Percentiles rank a stretch among this genome's conserved stretches.
These are phyloP conservation scores for Atlantisia rogersi DNA, from an alignment of 2,113 vertebrate species.

Conservation along the genomic window DNA sequence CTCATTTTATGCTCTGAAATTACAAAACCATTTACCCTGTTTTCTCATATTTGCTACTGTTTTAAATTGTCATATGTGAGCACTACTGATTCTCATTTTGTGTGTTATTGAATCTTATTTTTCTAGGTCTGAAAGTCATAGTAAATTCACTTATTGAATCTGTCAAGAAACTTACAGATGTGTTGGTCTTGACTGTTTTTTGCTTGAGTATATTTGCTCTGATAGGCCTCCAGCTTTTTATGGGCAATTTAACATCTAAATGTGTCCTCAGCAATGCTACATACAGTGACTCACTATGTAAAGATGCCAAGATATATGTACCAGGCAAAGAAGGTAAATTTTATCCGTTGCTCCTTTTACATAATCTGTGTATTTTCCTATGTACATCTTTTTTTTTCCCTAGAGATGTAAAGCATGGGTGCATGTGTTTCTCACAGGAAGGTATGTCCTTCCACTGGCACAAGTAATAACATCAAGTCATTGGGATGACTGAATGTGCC, in stretches of 20 bases:
- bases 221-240: constrained; percentile 95
- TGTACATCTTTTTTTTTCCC: background rate
- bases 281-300: background rate
- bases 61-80: background rate
- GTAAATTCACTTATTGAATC: constrained; percentile 93
- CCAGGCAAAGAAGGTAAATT: background rate
- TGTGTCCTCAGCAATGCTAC: constrained; percentile 70
- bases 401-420: background rate
- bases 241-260: constrained; percentile 90
- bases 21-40: background rate
- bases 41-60: background rate
- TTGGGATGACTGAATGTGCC: background rate
- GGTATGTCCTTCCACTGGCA: background rate
- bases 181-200: constrained; percentile 94
- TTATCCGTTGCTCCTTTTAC: background rate
- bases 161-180: constrained; percentile 90
- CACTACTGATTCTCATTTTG: background rate
- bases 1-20: background rate
- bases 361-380: background rate
- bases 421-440: background rate
- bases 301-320: background rate
- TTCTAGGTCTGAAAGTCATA: constrained; percentile 90
- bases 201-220: constrained; percentile 94
- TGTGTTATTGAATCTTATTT: background rate
- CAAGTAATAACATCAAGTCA: background rate